Conservation (phyloP, 2,113 vertebrate species). For the Pan troglodytes region NHGRI_mPanTro3-v2.1_pri NC_072413.2:67960501-67961000, state of each 20-base stretch:
- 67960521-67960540: background rate
- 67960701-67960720: background rate
- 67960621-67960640: background rate
- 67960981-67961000: background rate
- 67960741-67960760: background rate
- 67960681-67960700: background rate
- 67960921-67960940: background rate
- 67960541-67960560: background rate
- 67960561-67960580: background rate
- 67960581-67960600: background rate
- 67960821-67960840: background rate
- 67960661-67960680: background rate
- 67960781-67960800: background rate
- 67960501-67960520: background rate
- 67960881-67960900: background rate
- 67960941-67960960: conserved; percentile 3
- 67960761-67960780: too few relatives aligned
- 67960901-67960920: background rate
- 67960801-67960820: background rate
- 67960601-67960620: background rate
- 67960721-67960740: background rate
- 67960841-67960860: background rate
- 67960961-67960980: background rate
- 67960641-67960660: background rate
- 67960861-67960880: background rate